Conservation (phyloP, 2,113 vertebrate species). For the Camelus bactrianus region DNA sequence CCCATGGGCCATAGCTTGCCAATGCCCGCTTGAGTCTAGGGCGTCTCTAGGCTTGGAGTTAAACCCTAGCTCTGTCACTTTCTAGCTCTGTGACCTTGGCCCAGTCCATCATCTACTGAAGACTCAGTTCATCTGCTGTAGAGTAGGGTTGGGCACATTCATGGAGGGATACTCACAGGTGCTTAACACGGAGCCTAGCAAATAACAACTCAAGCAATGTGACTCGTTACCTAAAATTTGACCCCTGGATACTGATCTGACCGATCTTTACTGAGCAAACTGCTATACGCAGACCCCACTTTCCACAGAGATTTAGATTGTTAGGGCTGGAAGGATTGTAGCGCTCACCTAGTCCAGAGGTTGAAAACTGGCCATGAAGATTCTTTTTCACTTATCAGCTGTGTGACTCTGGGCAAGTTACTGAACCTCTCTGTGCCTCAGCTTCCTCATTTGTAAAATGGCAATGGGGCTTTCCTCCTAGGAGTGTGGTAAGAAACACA, state of each 20-base stretch:
- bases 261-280: neutral
- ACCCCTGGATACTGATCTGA: neutral
- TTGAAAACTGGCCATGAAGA: neutral
- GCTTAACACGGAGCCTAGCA: neutral
- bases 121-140: neutral
- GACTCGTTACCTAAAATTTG: neutral
- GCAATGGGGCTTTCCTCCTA: rapidly evolving
- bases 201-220: too few species aligned
- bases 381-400: neutral
- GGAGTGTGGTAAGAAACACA: neutral
- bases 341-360: neutral
- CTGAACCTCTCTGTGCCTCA: neutral
- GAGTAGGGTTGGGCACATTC: neutral
- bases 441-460: neutral
- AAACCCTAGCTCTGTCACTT: neutral
- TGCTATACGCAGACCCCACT: neutral
- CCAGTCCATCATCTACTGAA: neutral
- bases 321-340: neutral
- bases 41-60: neutral
- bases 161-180: neutral
- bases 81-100: neutral
- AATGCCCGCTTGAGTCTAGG: too few species aligned
- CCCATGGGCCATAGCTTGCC: neutral
- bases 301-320: neutral
- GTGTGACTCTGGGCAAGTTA: neutral